Base-by-base conservation (phyloP, 2,113 vertebrate genomes). In the Tamias sibiricus region DNA sequence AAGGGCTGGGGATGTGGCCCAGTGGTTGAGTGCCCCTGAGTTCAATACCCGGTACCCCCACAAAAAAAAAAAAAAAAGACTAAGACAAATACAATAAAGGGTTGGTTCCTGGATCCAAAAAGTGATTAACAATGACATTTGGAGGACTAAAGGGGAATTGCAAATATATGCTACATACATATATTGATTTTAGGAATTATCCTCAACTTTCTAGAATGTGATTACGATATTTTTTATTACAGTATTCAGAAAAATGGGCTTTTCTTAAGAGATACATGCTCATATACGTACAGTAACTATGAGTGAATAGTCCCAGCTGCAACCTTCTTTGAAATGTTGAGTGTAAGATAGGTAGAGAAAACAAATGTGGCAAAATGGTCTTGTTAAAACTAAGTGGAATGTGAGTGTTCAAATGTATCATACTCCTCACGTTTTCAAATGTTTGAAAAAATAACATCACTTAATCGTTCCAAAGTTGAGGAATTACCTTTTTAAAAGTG, bases 251-350 rank as follows among this genome's bases (percentile, higher is more conserved):
- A 93, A 93, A 94, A 11, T 54, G 32, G 28, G 37, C 69, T 96
- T 86, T 49, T 86, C 40, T 95, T 74, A 68, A 8, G 28, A 44
- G 19, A 92, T 28, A 82, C 32, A 74, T 26, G 83, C 7, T 52
- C 32, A 93, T 30, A 87, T 22, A 83, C 3, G 17, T 24, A 66
- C 24, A 74, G 10, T 66, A 95, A 81, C 77, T 93, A 44, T 5
- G 26, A 40, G 49, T 57, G n/a, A 97, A 84, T 0, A 47, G 30
- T 90, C 44, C 14, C 37, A 93, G 11, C 42, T 57, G 24, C 22
- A 95, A 83, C 4, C 14, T 32, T 32, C 81, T 93, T 59, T 93
- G 88, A 96, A 91, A 93, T 66, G 35, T 69, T 76, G 49, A 92
- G 37, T 83, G 16, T 44, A 28, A 79, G 57, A 40, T 7, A 32